Evolutionary conservation across 2,888 invertebrate species (phyloP), one percentile per base, ranked within the genome.

Genomic region (Halictus ligatus): DNA sequence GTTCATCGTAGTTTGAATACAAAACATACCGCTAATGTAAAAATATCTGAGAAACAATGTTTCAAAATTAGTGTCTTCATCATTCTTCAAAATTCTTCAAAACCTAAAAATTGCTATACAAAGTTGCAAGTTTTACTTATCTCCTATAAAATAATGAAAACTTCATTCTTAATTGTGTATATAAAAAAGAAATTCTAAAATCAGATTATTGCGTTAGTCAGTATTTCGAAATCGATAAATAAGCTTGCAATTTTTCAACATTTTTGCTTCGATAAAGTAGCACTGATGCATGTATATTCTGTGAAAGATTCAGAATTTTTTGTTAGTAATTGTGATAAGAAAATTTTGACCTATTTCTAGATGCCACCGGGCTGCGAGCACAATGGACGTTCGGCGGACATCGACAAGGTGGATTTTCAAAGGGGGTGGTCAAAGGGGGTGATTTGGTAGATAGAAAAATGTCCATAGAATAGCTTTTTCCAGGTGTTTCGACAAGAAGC

Each of bases 401-500:
- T 25, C 60, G 7, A 7, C 13, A 15, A 7, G 25, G 60, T 15
- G 60, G 60, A 64, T 29, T 64, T 64, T n/a, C 60, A 64, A 29
- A 29, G 29, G 25, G 60, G 54, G 21, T 13, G 60, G 29, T 15
- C 35, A n/a, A n/a, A n/a, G n/a, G n/a, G n/a, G n/a, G n/a, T n/a
- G 71, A 82, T 60, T 25, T 64, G 43, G 21, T 10, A 58, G 64
- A 72, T 75, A 25, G 25, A 40, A 13, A 58, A 54, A 76, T 64
- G 78, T 60, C 75, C 18, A 60, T 29, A 7, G 58, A 35, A 60
- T 60, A 46, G 67, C 67, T 78, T 64, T 73, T 83, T 77, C 29
- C 81, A 83, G 84, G 67, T 82, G 78, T 81, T 81, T 73, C 72
- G 48, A 78, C 40, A 77, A 80, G 75, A 77, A 35, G 73, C 50